Base-by-base conservation (phyloP, 2,888 invertebrate genomes). In the Thereva unica region DNA sequence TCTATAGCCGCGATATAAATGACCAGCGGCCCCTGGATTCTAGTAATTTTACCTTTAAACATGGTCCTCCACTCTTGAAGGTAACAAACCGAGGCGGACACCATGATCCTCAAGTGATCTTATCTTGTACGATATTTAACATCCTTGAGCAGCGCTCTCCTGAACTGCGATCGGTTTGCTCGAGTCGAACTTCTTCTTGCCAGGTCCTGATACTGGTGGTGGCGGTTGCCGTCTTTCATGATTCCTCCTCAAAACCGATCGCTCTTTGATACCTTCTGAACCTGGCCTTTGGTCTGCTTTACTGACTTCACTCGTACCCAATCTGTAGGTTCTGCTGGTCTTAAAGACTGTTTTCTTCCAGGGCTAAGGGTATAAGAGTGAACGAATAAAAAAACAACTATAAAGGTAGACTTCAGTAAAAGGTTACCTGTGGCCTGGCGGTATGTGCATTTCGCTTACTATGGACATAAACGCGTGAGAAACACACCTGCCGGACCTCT, bases 401-500 rank as follows among this genome's bases (percentile, higher is more conserved):
- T 37, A 59, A 59, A 49, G 37, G 9, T 8, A 56, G 34, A 35
- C 42, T 9, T n/a, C 23, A 38, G 8, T 23, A 23, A 57, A 59
- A 47, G 42, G 49, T 59, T 59, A 38, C 47, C 47, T 59, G 35
- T 35, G 41, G 47, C 35, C 34, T 6, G 59, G 37, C 34, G 40
- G 38, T 59, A 37, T 59, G 23, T 23, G 23, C 23, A 23, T 38
- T 49, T 12, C 37, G 47, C 12, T n/a, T 47, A 5, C 9, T 47
- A 7, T 37, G 59, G 34, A 40, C 47, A 38, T 52, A 38, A 63
- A 68, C 61, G 68, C 68, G 68, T 68, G 68, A 68, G 68, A 68
- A 68, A 68, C 68, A 66, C 68, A 68, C 68, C 68, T 68, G 68
- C 68, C 66, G 49, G 66, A 66, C 55, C 55, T 45, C 63, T 61